Conservation (phyloP, 30 jellyfish, hydroid and myxozoan genomes). For the Catostylus mosaicus region DNA sequence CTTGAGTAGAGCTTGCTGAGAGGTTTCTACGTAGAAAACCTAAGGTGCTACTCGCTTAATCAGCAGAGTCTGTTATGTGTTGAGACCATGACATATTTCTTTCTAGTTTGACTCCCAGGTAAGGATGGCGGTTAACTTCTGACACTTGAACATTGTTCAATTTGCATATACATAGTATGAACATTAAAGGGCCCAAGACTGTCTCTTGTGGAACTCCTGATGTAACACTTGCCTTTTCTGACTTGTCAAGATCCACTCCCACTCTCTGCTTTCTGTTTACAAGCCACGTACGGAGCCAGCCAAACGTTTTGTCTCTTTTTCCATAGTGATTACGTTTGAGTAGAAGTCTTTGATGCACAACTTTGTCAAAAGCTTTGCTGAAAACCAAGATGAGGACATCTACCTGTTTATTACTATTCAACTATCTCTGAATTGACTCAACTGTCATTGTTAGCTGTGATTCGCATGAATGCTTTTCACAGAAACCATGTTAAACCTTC, state of each 20-base stretch:
- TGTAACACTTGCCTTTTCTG: neutral
- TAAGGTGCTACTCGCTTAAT: slow-evolving; percentile 40
- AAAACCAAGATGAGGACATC: slow-evolving; percentile 39
- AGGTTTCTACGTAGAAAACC: slow-evolving; percentile 56
- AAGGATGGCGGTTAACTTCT: slow-evolving; percentile 33
- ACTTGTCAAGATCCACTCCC: slow-evolving; percentile 12
- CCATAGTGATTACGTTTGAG: slow-evolving; percentile 27
- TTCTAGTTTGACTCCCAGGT: slow-evolving; percentile 32
- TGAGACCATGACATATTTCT: slow-evolving; percentile 43
- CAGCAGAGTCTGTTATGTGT: slow-evolving; percentile 30
- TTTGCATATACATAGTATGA: neutral
- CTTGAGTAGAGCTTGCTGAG: slow-evolving; percentile 36
- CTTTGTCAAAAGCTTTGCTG: slow-evolving; percentile 41
- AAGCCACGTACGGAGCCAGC: slow-evolving; percentile 40
- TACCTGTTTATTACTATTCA: slow-evolving; percentile 20
- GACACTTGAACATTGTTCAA: too few species aligned
- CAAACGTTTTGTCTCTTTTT: slow-evolving; percentile 13
- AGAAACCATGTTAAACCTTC: slow-evolving; percentile 4
- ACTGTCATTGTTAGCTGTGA: slow-evolving; percentile 27
- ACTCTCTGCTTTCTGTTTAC: slow-evolving; percentile 34
- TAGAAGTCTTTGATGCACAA: slow-evolving; percentile 35
- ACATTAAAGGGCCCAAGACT: neutral
- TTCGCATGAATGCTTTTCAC: slow-evolving; percentile 25
- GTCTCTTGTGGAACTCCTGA: neutral
- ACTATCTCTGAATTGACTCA: slow-evolving; percentile 20